Base-by-base conservation (phyloP, 2,888 invertebrate species). In the Odontomyia ornata region DNA sequence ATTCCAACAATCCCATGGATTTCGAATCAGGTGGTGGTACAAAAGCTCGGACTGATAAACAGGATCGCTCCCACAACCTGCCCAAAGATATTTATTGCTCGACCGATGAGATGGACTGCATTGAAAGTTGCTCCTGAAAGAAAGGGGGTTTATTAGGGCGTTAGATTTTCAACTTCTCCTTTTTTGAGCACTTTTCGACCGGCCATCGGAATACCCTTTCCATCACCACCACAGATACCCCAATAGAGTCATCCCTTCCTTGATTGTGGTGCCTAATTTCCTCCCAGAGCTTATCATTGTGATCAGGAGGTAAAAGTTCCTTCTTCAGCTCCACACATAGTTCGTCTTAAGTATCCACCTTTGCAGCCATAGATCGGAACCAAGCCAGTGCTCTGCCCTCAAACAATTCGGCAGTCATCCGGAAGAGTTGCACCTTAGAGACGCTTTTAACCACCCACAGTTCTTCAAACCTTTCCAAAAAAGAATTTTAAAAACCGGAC, bases 211-310 rank as follows among this genome's bases (percentile, higher is more conserved):
- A 67, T 2, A 67, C 18, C 4, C 67, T 23, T 11, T 43, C 21
- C 67, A 67, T 67, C 67, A 43, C 43, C 15, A n/a, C 15, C 18
- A 67, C 67, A 21, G 4, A 67, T 9, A 67, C 28, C 18, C 43
- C 67, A 18, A 67, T 67, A 9, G 43, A 21, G 3, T 67, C 67
- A 3, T 36, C 46, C 13, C 21, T 18, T 4, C 67, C 67, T 23
- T 67, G 67, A 1, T 1, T 36, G 4, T 43, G 36, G 15, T 18
- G 67, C 1, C 21, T 7, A 18, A 67, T 43, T 3, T 67, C 43
- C 43, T 67, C 67, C 36, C n/a, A 21, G 2, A 67, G 46, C 11
- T 21, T 1, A 18, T 43, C 21, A 1, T 67, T 43, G 36, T 67
- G 43, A 1, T 46, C 43, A n/a, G 21, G 43, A 7, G 67, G 43